Evolutionary conservation across 2,888 invertebrate genomes (phyloP), one percentile per base, ranked within the genome.

Genomic region (Spatulosminthurus flaviceps): DNA sequence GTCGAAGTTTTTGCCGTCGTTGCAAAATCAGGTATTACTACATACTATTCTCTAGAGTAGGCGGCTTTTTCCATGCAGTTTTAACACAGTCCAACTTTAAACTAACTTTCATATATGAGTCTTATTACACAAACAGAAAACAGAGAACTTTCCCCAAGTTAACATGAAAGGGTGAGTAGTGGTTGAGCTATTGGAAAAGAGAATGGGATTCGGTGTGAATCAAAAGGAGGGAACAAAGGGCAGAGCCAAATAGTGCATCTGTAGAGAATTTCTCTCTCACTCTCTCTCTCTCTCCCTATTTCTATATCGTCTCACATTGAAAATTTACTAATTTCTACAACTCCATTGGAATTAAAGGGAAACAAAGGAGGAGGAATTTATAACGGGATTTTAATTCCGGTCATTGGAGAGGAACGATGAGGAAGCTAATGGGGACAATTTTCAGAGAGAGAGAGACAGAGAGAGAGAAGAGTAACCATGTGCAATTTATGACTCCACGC

Each of bases 301-400:
- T n/a, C n/a, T n/a, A n/a, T n/a, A n/a, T n/a, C n/a, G n/a, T n/a
- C n/a, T n/a, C n/a, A n/a, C n/a, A n/a, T n/a, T n/a, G n/a, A n/a
- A n/a, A n/a, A n/a, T n/a, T n/a, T n/a, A n/a, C n/a, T n/a, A n/a
- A n/a, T n/a, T n/a, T n/a, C n/a, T n/a, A n/a, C n/a, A n/a, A n/a
- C n/a, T 29, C 4, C 29, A 67, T 16, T 13, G 28, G n/a, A 26
- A 67, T 67, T 67, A 67, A 26, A 64, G 64, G 9, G 22, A 64
- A n/a, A 7, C 4, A 64, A n/a, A n/a, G n/a, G n/a, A n/a, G n/a
- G n/a, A 11, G 26, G 24, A 22, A 16, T 22, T 9, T 11, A 22
- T 24, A 26, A 64, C 64, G 64, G 21, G 51, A 51, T 51, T 51
- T 51, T 51, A 51, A 51, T 51, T 51, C 51, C 16, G 51, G 51